phyloP scores from a whole-genome alignment of 2,888 invertebrate species.

The Polylopha cassiicola region DNA sequence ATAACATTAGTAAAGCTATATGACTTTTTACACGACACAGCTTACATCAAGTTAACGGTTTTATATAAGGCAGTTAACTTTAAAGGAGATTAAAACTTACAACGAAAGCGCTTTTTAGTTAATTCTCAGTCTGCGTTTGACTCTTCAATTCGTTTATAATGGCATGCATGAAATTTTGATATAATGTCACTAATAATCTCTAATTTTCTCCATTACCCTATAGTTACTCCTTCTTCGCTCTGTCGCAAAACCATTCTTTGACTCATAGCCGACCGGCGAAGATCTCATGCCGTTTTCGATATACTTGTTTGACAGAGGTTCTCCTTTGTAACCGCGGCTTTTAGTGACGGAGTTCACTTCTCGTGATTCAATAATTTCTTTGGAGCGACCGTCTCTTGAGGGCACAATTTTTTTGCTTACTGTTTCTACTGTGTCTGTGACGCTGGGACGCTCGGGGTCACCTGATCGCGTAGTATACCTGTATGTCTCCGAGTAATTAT shows the following conservation, averaged over 20 bases:
- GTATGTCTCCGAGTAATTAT: slow-evolving; percentile 84
- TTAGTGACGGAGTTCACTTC: slow-evolving; percentile 84
- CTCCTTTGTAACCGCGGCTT: slow-evolving; percentile 75
- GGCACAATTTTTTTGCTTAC: slow-evolving; percentile 83
- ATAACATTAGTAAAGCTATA: slow-evolving; percentile 73
- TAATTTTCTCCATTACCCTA: slow-evolving; percentile 66
- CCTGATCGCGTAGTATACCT: slow-evolving; percentile 82
- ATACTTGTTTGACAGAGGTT: slow-evolving; percentile 70
- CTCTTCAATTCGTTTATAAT: slow-evolving; percentile 39
- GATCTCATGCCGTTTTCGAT: slow-evolving; percentile 71
- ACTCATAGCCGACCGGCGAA: slow-evolving; percentile 51
- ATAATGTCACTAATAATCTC: slow-evolving; percentile 60
- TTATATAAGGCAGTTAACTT: slow-evolving; percentile 48
- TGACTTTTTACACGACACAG: slow-evolving; percentile 68
- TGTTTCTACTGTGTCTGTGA: slow-evolving; percentile 84
- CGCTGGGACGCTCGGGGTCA: slow-evolving; percentile 81
- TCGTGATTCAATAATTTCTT: slow-evolving; percentile 83
- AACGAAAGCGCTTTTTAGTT: slow-evolving; percentile 51
- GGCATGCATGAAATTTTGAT: slow-evolving; percentile 26
- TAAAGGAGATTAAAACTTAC: slow-evolving; percentile 41
- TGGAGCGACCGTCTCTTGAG: slow-evolving; percentile 78
- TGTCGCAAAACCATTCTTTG: slow-evolving; percentile 49
- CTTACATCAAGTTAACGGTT: slow-evolving; percentile 49
- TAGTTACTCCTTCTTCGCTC: slow-evolving; percentile 69
- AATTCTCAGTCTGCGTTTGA: slow-evolving; percentile 65